A percentile compares a stretch with the other conserved stretches of the same genome.
Evolutionary conservation across 2,797 vertebrate species (phyloP).

Genomic region (Thaleichthys pacificus): DNA sequence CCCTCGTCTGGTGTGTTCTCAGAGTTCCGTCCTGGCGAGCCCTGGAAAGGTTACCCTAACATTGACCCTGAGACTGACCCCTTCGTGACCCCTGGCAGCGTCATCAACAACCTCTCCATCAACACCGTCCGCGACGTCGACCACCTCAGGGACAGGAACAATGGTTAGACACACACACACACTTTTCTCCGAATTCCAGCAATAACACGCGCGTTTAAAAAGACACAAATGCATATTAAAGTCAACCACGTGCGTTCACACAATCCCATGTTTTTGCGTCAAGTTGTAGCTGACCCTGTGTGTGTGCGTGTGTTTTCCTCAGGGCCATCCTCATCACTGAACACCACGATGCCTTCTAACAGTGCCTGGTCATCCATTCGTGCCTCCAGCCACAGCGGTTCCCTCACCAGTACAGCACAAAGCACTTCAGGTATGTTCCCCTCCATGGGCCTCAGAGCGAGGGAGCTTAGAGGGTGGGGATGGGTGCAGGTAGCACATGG

Average conservation of each 20-base stretch:
- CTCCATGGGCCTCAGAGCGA: not conserved
- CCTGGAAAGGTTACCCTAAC: conserved; percentile 99
- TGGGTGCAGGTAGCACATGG: no score
- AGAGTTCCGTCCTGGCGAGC: conserved; percentile 99
- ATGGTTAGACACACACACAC: conserved; percentile 74
- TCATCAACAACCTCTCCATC: conserved; percentile 98
- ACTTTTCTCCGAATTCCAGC: not conserved
- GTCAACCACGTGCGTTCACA: not conserved
- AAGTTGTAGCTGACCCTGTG: not conserved
- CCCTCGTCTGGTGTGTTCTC: conserved; percentile 9
- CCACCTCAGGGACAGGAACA: conserved; percentile 99
- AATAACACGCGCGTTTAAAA: not conserved
- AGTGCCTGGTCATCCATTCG: conserved; percentile 99
- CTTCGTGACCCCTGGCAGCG: conserved; percentile 99
- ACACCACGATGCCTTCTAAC: conserved; percentile 99
- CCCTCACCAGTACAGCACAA: conserved; percentile 99
- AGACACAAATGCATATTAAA: not conserved
- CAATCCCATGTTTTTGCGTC: no score
- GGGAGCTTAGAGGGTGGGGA: not conserved
- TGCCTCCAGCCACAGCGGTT: conserved; percentile 99
- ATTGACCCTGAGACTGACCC: conserved; percentile 99
- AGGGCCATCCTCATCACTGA: conserved; percentile 99
- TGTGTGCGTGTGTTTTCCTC: not conserved
- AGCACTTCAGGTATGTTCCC: conserved; percentile 92
- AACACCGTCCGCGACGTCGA: conserved; percentile 99